A percentile compares a stretch with the other conserved stretches of the same genome.
phyloP scores from a whole-genome alignment of 2,888 invertebrate genomes.

The Drosophila kokeensis region DNA sequence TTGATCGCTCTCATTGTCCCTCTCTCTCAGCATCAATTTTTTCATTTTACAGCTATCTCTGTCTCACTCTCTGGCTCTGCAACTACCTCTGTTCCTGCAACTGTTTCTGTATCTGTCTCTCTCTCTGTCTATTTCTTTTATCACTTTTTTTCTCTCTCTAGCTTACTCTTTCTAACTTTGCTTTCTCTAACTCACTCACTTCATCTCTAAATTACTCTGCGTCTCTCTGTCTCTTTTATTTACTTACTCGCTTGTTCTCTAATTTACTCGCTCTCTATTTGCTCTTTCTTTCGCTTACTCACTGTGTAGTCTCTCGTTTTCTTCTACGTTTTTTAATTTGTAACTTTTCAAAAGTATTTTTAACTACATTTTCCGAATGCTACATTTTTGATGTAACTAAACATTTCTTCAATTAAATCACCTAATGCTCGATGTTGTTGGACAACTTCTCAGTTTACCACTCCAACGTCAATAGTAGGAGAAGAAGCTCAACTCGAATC shows the following conservation, averaged over 20 bases:
- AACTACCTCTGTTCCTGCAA: not conserved
- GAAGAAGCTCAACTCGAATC: conserved; percentile 18
- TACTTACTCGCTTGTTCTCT: not conserved
- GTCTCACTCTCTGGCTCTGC: not conserved
- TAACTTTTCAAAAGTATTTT: not conserved
- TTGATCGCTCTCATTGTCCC: not conserved
- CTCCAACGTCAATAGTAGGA: conserved; percentile 22
- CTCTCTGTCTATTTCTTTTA: not conserved
- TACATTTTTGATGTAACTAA: not conserved
- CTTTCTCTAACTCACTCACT: not conserved
- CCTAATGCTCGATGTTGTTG: conserved; percentile 5
- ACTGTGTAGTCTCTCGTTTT: not conserved
- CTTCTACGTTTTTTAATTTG: not conserved
- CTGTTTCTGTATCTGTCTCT: not conserved
- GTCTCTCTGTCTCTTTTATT: not conserved
- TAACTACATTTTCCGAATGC: not conserved
- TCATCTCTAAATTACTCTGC: not conserved
- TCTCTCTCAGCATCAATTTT: not conserved
- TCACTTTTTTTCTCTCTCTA: not conserved
- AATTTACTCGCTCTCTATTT: not conserved
- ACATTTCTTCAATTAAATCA: conserved; percentile 29
- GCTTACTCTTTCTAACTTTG: not conserved
- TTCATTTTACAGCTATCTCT: not conserved
- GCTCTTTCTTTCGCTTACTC: not conserved
- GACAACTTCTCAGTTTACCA: conserved; percentile 31